Evolutionary conservation across 2,113 vertebrate species (phyloP), one percentile per base, ranked within the genome.

Genomic region (Pelvicachromis taeniatus): DNA sequence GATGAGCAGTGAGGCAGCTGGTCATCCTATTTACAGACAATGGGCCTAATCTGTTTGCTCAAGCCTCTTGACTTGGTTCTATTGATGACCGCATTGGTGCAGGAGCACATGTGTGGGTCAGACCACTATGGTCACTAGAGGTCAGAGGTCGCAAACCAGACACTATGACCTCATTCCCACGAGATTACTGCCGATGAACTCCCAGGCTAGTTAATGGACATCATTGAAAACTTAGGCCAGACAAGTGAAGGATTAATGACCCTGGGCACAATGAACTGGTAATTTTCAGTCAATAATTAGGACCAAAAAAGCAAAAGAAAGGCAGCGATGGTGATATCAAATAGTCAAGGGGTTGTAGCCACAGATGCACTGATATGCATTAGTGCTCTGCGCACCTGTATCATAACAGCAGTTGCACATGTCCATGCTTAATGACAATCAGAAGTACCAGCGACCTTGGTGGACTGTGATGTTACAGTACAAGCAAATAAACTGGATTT

Each of bases 161-260:
- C 89, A 85, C 78, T 80, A 54, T 77, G 38, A 93, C 93, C 91
- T 93, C 79, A 68, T 93, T 95, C 95, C 95, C 94, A 91, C 87
- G 93, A 93, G 95, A 87, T 42, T 78, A 42, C 42, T 70, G 52
- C 63, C 87, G 81, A 93, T 93, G 81, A 85, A 92, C 92, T 92
- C 87, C 80, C 29, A 42, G n/a, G 59, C 81, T 85, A 84, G 85
- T 89, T 89, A 94, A 82, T 68, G 80, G 90, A 92, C 88, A 92
- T 94, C 58, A 92, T 93, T 90, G 89, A 88, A 63, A 68, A 55
- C 63, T 85, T 50, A 52, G 55, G 38, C 81, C 40, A 23, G 88
- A 91, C 83, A 83, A 89, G 55, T 81, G 58, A 85, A 59, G 45
- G 68, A 84, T 81, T 81, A 84, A 85, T 82, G 87, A 78, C 75